A percentile compares a stretch with the other conserved stretches of the same genome.
phyloP scores from a whole-genome alignment of 2,797 vertebrate genomes.

The Parotocinclus haroldoi region DNA sequence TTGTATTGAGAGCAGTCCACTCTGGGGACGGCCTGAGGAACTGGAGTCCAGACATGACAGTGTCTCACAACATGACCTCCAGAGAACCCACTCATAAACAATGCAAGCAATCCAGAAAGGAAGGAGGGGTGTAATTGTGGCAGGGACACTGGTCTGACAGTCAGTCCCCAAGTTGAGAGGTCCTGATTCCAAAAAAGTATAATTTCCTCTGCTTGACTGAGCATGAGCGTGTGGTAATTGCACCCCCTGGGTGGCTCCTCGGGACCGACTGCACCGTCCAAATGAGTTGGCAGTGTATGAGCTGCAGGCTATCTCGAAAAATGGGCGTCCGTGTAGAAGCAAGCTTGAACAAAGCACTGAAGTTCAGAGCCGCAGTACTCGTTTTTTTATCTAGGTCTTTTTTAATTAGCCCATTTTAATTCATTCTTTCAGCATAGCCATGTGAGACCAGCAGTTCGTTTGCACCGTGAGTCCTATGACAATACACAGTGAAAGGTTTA shows the following conservation, averaged over 20 bases:
- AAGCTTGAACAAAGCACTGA: slow-evolving; percentile 8
- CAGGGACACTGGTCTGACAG: slow-evolving; percentile 53
- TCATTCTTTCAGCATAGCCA: not conserved
- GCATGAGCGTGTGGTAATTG: slow-evolving; percentile 71
- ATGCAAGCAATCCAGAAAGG: slow-evolving; percentile 18
- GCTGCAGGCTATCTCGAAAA: slow-evolving; percentile 30
- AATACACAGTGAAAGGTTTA: no score
- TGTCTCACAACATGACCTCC: slow-evolving; percentile 43
- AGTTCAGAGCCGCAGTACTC: not conserved
- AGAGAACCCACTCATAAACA: slow-evolving; percentile 57
- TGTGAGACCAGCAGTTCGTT: not conserved
- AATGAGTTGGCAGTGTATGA: slow-evolving; percentile 25
- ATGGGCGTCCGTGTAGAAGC: slow-evolving; percentile 5
- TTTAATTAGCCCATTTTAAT: not conserved
- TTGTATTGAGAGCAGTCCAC: slow-evolving; percentile 27
- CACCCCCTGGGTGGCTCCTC: slow-evolving; percentile 62
- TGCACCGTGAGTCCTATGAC: no score
- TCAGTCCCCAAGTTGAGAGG: slow-evolving; percentile 63
- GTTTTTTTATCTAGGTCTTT: not conserved
- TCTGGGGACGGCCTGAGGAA: slow-evolving; percentile 45
- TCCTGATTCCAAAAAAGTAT: slow-evolving; percentile 63
- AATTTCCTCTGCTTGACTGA: slow-evolving; percentile 70
- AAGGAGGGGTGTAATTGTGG: slow-evolving; percentile 55
- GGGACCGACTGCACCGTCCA: slow-evolving; percentile 56
- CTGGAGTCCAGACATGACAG: slow-evolving; percentile 48